Base-by-base conservation (phyloP, 2,888 invertebrate species). In the Pherbina coryleti region DNA sequence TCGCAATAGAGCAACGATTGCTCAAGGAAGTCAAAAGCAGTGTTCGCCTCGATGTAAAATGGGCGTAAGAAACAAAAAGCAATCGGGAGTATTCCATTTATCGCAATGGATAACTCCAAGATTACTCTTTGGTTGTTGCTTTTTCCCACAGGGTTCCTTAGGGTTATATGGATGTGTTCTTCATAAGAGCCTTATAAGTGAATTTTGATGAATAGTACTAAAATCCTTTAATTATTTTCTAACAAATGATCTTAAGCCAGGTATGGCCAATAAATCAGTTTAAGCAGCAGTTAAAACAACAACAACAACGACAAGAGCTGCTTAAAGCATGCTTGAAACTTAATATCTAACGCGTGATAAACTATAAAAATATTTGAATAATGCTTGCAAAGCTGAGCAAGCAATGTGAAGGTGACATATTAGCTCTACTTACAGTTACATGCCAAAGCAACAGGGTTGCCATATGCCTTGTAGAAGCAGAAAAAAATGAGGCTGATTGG, bases 301-400 rank as follows among this genome's bases (percentile, higher is more conserved):
- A 69, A 14, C 69, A 69, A 28, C 69, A 69, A 69, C 49, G 51
- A 51, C 69, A 49, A 17, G 28, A 64, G n/a, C 64, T 22, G 25
- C 19, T 8, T 37, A 25, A 34, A 34, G 14, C 25, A 17, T 34
- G 60, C 72, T 19, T 19, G 72, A 5, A 60, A 72, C 11, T 2
- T 14, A 44, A 75, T 75, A 67, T 34, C 62, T 34, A 62, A 64
- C 44, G 75, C 75, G 25, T 75, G 75, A 75, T 75, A 37, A 67
- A 67, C 51, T 55, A 22, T 53, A 55, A 67, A 55, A 66, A 3
- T 22, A 37, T 67, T 55, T 66, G 9, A 66, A 53, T 53, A 34
- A 66, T 19, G 19, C 34, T 60, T 49, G 22, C 51, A 14, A 57
- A 37, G 37, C 22, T 17, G 7, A 67, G 55, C 28, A 22, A 71